Percentiles rank a stretch among this genome's conserved stretches.
Evolutionary conservation across 2,888 invertebrate genomes (phyloP).

Genomic region (Mythimna loreyi): DNA sequence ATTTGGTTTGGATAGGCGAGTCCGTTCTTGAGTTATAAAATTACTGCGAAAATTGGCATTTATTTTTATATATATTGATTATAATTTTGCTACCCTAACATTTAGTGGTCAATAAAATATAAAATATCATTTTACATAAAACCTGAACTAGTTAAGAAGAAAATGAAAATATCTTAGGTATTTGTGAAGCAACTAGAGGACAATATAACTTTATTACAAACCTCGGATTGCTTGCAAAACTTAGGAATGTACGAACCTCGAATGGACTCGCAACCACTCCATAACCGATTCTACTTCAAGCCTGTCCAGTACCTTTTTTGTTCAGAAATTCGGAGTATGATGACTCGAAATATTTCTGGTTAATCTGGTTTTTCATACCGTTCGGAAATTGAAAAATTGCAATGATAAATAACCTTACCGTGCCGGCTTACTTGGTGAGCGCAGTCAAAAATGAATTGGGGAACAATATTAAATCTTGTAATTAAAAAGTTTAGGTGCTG

Average conservation of each 20-base stretch:
- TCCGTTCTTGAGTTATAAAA: too few relatives aligned
- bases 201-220: background rate
- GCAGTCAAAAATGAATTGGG: background rate
- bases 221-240: slow-evolving; percentile 3
- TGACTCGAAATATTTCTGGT: slow-evolving; percentile 25
- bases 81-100: too few relatives aligned
- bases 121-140: background rate
- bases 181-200: background rate
- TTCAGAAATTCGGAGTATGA: slow-evolving; percentile 16
- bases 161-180: background rate
- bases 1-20: too few relatives aligned
- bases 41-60: too few relatives aligned
- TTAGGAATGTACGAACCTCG: background rate
- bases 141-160: background rate
- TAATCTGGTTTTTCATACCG: slow-evolving; percentile 18
- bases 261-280: background rate
- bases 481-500: background rate
- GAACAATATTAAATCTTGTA: background rate
- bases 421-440: background rate
- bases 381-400: slow-evolving; percentile 17
- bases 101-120: too few relatives aligned
- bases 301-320: slow-evolving; percentile 22
- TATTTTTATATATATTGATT: too few relatives aligned
- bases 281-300: slow-evolving; percentile 5
- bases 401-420: background rate